These are phyloP conservation scores for Sthenelais limicola DNA, from an alignment of 2,888 invertebrate species.

Conservation along the genomic window DNA sequence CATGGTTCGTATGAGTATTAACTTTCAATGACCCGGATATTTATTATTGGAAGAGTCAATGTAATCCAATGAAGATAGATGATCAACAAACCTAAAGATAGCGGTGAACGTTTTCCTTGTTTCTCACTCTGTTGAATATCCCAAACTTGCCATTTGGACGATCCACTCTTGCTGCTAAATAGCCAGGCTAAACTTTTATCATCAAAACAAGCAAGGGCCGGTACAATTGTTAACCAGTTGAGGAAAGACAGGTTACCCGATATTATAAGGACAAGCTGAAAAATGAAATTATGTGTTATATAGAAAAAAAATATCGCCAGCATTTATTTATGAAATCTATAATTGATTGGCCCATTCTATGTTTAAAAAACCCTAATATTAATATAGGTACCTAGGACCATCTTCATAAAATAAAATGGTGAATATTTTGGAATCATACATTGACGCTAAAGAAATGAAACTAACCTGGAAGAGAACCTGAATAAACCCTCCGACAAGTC, in stretches of 20 bases:
- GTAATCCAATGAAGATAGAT: not conserved
- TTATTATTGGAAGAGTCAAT: not conserved
- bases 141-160: constrained; percentile 52
- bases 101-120: constrained; percentile 27
- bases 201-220: constrained; percentile 72
- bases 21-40: not conserved
- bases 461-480: constrained; percentile 72
- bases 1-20: too few relatives aligned
- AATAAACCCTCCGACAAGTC: constrained; percentile 68
- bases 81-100: constrained; percentile 4
- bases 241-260: constrained; percentile 73
- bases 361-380: too few relatives aligned
- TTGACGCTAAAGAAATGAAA: not conserved
- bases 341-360: too few relatives aligned
- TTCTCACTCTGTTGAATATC: constrained; percentile 54
- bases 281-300: too few relatives aligned
- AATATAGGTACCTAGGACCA: too few relatives aligned
- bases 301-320: too few relatives aligned
- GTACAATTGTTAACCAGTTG: constrained; percentile 73
- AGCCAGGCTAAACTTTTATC: constrained; percentile 66
- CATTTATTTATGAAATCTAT: too few relatives aligned
- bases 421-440: not conserved
- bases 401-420: too few relatives aligned
- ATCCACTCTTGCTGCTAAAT: constrained; percentile 52
- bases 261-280: constrained; percentile 71